Conservation (phyloP, 2,888 invertebrate genomes). For the Baccha elongata region DNA sequence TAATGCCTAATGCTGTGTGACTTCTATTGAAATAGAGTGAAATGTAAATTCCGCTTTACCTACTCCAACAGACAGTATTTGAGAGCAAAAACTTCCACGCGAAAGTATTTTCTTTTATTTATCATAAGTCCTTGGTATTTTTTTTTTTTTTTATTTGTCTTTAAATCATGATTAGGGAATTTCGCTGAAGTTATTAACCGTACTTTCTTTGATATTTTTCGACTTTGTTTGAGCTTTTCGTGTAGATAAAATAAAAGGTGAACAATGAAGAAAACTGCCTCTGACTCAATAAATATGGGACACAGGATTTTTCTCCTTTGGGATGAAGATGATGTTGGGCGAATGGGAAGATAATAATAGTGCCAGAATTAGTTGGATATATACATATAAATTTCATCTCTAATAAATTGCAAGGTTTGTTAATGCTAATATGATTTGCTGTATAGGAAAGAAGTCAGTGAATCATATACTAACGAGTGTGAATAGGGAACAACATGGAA, state of each 20-base stretch:
- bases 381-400: too few relatives aligned
- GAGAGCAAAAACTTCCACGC: constrained; percentile 35
- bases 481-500: too few relatives aligned
- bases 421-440: too few relatives aligned
- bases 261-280: too few relatives aligned
- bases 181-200: constrained; percentile 11
- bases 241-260: not conserved
- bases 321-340: too few relatives aligned
- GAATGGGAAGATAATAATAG: too few relatives aligned
- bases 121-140: not conserved
- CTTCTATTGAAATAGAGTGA: constrained; percentile 45
- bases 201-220: not conserved
- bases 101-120: constrained; percentile 34
- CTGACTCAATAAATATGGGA: too few relatives aligned
- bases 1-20: constrained; percentile 39
- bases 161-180: constrained; percentile 44
- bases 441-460: too few relatives aligned
- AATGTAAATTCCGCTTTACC: constrained; percentile 53
- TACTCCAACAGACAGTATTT: constrained; percentile 15
- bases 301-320: too few relatives aligned
- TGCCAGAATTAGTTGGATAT: too few relatives aligned
- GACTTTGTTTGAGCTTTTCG: not conserved
- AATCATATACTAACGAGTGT: too few relatives aligned
- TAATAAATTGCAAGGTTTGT: too few relatives aligned
- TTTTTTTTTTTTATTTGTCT: constrained; percentile 11